phyloP scores from a whole-genome alignment of 1,140 invertebrate species.

The Cydia strobilella region DNA sequence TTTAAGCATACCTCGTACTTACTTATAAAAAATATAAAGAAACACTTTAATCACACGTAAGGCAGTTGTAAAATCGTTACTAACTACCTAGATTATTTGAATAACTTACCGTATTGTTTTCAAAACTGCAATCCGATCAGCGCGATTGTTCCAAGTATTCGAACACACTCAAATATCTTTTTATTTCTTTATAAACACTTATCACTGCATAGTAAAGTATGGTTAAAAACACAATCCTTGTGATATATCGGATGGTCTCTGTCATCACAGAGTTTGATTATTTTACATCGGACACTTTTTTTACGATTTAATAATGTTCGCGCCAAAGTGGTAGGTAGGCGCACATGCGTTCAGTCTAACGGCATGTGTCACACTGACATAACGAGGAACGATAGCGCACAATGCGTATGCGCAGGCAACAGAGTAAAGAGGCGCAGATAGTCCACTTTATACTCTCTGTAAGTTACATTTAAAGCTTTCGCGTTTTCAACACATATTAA shows the following conservation, averaged over 20 bases:
- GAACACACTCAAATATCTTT: conserved; percentile 52
- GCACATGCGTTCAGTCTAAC: conserved; percentile 40
- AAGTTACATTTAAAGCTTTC: too few species aligned
- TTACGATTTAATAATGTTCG: conserved; percentile 45
- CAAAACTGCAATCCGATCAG: conserved; percentile 30
- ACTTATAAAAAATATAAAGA: background rate
- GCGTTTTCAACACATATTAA: too few species aligned
- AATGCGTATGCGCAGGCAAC: conserved; percentile 54
- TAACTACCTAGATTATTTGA: background rate
- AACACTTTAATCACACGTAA: background rate
- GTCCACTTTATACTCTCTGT: background rate
- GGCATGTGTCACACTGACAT: conserved; percentile 54
- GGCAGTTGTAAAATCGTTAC: background rate
- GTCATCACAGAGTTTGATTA: conserved; percentile 56
- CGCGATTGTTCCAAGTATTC: conserved; percentile 33
- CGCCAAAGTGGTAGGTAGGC: conserved; percentile 46
- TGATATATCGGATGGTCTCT: conserved; percentile 55
- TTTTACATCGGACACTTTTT: conserved; percentile 39
- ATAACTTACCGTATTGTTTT: conserved; percentile 26
- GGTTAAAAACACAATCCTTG: conserved; percentile 56
- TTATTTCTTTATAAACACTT: conserved; percentile 63
- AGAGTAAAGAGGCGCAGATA: conserved; percentile 2
- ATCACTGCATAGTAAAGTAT: conserved; percentile 62
- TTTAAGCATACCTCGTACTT: background rate
- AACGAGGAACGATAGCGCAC: conserved; percentile 52